These are phyloP conservation scores for Tauraco erythrolophus DNA, from an alignment of 2,113 vertebrate species.

Conservation along the genomic window DNA sequence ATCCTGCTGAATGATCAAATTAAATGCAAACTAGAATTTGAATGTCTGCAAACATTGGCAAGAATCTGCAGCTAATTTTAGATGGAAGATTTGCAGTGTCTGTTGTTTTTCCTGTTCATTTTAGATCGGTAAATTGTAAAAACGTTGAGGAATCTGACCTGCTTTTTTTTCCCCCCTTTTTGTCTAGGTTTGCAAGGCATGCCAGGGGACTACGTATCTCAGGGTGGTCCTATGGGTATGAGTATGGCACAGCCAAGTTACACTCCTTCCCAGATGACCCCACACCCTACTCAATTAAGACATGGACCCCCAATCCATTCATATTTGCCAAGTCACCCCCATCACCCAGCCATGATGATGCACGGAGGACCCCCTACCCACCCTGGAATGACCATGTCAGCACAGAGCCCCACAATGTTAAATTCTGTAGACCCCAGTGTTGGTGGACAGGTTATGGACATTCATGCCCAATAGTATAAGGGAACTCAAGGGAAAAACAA, in stretches of 20 bases:
- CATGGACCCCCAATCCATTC: constrained; percentile 88
- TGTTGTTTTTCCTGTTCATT: constrained; percentile 82
- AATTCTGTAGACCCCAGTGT: constrained; percentile 90
- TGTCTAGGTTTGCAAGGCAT: constrained; percentile 95
- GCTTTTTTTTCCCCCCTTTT: constrained; percentile 61
- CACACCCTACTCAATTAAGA: constrained; percentile 89
- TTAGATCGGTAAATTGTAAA: constrained; percentile 80
- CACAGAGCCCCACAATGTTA: constrained; percentile 92
- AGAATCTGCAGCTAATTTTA: constrained; percentile 86
- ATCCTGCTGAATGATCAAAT: constrained; percentile 85
- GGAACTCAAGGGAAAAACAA: constrained; percentile 87
- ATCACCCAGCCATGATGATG: constrained; percentile 94
- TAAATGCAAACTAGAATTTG: constrained; percentile 87
- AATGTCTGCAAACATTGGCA: constrained; percentile 87
- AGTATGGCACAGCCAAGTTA: constrained; percentile 95
- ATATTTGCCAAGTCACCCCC: constrained; percentile 88
- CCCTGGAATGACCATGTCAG: constrained; percentile 93
- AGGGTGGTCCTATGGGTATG: constrained; percentile 99
- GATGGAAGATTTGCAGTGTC: constrained; percentile 85
- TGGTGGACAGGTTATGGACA: constrained; percentile 94
- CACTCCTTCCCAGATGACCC: constrained; percentile 93
- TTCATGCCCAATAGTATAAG: constrained; percentile 93
- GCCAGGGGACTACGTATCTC: constrained; percentile 96
- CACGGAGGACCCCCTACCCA: constrained; percentile 92
- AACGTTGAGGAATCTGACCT: constrained; percentile 79